A percentile compares a stretch with the other conserved stretches of the same genome.
Evolutionary conservation across 2,797 vertebrate species (phyloP).

Genomic region (Pseudopleuronectes americanus): DNA sequence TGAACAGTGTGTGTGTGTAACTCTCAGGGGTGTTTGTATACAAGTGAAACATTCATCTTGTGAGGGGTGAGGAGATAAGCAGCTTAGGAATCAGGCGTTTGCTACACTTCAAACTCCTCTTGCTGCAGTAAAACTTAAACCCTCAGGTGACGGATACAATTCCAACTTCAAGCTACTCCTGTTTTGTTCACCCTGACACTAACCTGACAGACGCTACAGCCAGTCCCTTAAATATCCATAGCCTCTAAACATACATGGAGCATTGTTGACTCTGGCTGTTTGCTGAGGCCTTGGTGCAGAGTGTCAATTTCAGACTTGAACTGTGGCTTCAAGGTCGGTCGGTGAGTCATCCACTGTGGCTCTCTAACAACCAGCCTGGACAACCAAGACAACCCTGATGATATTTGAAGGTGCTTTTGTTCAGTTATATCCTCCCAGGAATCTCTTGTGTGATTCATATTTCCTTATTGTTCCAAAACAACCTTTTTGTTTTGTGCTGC

Average conservation of each 20-base stretch:
- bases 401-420: slow-evolving; percentile 13
- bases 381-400: slow-evolving; percentile 14
- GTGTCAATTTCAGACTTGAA: background rate
- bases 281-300: slow-evolving; percentile 14
- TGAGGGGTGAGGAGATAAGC: slow-evolving; percentile 4
- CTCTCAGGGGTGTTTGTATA: slow-evolving; percentile 41
- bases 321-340: slow-evolving; percentile 35
- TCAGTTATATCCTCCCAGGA: background rate
- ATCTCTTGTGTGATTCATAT: background rate
- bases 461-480: slow-evolving; percentile 1
- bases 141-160: background rate
- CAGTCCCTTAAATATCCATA: too few species aligned
- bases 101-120: background rate
- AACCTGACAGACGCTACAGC: too few species aligned
- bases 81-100: slow-evolving; percentile 8
- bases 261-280: slow-evolving; percentile 34
- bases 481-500: too few species aligned
- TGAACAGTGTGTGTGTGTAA: slow-evolving; percentile 7
- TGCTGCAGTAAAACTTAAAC: background rate
- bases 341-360: background rate
- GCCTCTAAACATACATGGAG: background rate
- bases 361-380: slow-evolving; percentile 11
- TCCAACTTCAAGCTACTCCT: background rate
- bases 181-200: too few species aligned
- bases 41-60: slow-evolving; percentile 31